These are phyloP conservation scores for Osmerus eperlanus DNA, from an alignment of 2,113 vertebrate genomes.

Conservation along the genomic window DNA sequence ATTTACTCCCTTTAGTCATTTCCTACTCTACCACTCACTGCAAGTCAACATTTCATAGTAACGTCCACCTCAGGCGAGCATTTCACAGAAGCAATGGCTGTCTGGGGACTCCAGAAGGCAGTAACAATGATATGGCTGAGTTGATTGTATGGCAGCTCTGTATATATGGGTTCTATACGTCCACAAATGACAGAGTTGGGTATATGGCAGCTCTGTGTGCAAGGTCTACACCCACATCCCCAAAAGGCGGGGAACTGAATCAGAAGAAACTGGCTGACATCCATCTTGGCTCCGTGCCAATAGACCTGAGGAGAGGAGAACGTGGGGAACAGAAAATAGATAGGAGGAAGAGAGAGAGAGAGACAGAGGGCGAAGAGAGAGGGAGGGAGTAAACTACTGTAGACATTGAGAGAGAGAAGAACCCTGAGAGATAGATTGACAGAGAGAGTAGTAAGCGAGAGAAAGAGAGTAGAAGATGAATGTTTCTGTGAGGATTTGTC, in stretches of 20 bases:
- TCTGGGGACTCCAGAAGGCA: background rate
- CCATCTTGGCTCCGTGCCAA: too few species aligned
- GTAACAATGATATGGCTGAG: constrained; percentile 3
- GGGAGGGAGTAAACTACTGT: background rate
- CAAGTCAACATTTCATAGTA: background rate
- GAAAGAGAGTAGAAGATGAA: background rate
- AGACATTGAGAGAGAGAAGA: too few species aligned
- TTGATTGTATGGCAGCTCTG: too few species aligned
- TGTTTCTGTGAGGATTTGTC: background rate
- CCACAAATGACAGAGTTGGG: too few species aligned
- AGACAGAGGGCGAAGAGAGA: background rate
- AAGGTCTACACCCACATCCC: too few species aligned
- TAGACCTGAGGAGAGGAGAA: background rate
- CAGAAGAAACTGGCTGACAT: too few species aligned
- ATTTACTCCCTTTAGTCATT: too few species aligned
- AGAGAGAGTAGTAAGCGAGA: too few species aligned
- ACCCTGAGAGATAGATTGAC: too few species aligned
- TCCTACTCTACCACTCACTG: background rate
- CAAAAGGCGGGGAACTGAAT: too few species aligned
- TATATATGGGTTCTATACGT: too few species aligned
- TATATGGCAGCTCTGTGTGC: too few species aligned
- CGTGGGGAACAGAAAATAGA: constrained; percentile 4
- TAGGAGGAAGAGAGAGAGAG: background rate
- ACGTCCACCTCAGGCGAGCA: background rate
- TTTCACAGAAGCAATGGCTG: background rate